Evolutionary conservation across 1,140 invertebrate genomes (phyloP), one percentile per base, ranked within the genome.

Genomic region (Drosophila kanapiae): DNA sequence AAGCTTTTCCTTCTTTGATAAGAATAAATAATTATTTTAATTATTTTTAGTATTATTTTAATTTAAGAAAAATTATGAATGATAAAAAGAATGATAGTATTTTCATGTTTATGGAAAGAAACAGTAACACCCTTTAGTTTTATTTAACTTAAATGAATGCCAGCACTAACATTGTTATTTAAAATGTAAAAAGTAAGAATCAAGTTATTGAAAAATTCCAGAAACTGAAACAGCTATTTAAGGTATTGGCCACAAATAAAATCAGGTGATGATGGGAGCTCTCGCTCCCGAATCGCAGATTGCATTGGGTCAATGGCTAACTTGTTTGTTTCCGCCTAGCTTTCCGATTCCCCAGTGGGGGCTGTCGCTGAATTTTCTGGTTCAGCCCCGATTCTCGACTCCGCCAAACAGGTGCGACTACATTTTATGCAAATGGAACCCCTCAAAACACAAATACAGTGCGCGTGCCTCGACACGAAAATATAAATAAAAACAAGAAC

Each of bases 401-500:
- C 35, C 37, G 33, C 29, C 59, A 72, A 90, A 90, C 88, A 82
- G 79, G 84, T 88, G 84, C 63, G 63, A 91, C 88, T 91, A 88
- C 88, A 91, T 91, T 91, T 82, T 91, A 91, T 91, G 81, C 82
- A 85, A 91, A 91, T 91, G 9, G 10, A 29, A 54, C 47, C 54
- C 18, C 40, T 58, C 57, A 65, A 71, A 58, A 57, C 35, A 71
- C 69, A 58, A 57, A 72, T 71, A 71, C 53, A 72, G 58, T 48
- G 75, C 75, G 77, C 68, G 76, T 70, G 57, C 58, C 58, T 43
- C 23, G 59, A 33, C 49, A 49, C 75, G 43, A 70, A 78, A 62
- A 78, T 68, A 23, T 43, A 43, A 51, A 31, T 45, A 69, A 31
- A 40, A 69, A 51, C 60, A 47, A 59, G 29, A 71, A 74, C 60